Evolutionary conservation across 2,797 vertebrate species (phyloP), one percentile per base, ranked within the genome.

Genomic region (Oreonectes daqikongensis): DNA sequence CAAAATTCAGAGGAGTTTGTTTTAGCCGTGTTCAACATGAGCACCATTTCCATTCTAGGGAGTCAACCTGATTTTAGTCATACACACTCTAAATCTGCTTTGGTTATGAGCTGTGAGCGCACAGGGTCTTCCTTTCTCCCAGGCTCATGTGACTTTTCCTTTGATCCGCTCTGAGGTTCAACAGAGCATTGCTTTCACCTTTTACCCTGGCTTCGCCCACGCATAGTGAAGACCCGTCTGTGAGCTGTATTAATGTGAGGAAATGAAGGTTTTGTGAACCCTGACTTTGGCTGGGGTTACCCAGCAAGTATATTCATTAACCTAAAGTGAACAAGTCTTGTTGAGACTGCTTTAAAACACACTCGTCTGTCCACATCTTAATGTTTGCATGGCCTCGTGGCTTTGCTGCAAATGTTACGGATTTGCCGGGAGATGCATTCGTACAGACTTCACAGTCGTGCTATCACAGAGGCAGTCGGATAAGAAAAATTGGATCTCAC

Each of bases 251-350:
- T 88, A 91, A 91, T 88, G 87, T 86, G 87, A 92, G 90, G 89
- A 92, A 94, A 94, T 92, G 81, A 91, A 89, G 90, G 88, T 89
- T 91, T 92, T 79, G 85, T 89, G 86, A 79, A 84, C 89, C 86
- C 83, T 88, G 88, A 91, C 90, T 90, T 92, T 90, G 88, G 89
- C 88, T 88, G 85, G 80, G 87, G 80, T 78, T 76, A 79, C 32
- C 78, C 69, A 40, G 32, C 67, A 59, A 67, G 69, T 84, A 72
- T 72, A 69, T 75, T 72, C 72, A 78, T 79, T 78, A 81, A 82
- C 68, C 86, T 85, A 88, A 84, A 83, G 88, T 55, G 61, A 55
- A 40, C 2, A 11, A 78, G 68, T 42, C 52, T 65, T 75, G 63
- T 74, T 35, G 44, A 53, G 48, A 59, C 6, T 24, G 60, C n/a